A percentile compares a stretch with the other conserved stretches of the same genome.
These are phyloP conservation scores for Perizoma affinitatum DNA, from an alignment of 2,888 invertebrate species.

Conservation along the genomic window DNA sequence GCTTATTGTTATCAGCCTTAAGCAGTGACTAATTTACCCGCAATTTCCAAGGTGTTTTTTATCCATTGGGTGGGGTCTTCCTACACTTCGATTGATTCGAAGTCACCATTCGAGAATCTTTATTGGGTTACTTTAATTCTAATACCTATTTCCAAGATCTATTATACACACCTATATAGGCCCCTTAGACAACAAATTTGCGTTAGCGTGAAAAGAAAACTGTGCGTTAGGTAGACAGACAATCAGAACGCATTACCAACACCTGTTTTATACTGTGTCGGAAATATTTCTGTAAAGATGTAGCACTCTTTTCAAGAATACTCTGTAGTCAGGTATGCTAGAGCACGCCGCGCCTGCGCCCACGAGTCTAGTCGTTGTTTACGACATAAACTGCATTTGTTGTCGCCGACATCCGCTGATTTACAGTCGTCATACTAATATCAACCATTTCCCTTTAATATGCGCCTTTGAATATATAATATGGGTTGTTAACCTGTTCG, in stretches of 20 bases:
- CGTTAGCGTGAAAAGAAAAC: too few relatives aligned
- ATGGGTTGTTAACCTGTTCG: conserved; percentile 23
- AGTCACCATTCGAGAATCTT: too few relatives aligned
- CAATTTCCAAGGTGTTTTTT: too few relatives aligned
- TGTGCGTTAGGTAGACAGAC: neutral
- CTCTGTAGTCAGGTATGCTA: conserved; percentile 20
- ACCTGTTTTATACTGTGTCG: neutral
- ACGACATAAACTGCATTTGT: conserved; percentile 60
- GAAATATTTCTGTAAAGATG: conserved; percentile 7
- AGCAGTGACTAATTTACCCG: too few relatives aligned
- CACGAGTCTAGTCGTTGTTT: conserved; percentile 50
- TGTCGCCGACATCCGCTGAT: conserved; percentile 79
- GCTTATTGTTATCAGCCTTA: too few relatives aligned
- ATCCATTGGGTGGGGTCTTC: too few relatives aligned
- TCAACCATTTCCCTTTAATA: conserved; percentile 66
- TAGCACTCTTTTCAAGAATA: conserved; percentile 9
- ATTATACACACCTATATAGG: too few relatives aligned
- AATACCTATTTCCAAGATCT: too few relatives aligned
- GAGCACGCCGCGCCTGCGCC: conserved; percentile 46
- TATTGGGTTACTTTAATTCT: too few relatives aligned
- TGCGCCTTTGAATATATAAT: conserved; percentile 55
- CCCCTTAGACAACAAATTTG: too few relatives aligned
- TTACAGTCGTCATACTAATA: conserved; percentile 61
- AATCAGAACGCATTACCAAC: neutral
- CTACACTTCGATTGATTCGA: too few relatives aligned